Conservation (phyloP, 2,888 invertebrate genomes). For the Cephus pulcher region DNA sequence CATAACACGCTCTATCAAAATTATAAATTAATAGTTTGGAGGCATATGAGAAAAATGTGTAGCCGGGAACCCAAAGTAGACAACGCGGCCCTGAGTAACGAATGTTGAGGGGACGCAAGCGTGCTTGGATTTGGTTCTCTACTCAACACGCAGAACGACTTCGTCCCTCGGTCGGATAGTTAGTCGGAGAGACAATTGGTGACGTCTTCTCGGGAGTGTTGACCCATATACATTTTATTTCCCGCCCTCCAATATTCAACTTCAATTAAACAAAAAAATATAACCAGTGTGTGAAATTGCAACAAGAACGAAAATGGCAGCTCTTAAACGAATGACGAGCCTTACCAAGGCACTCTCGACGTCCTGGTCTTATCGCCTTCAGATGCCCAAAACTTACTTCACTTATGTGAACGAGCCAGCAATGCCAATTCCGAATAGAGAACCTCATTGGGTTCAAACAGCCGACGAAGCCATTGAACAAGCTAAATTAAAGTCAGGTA, state of each 20-base stretch:
- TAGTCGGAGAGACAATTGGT: not conserved
- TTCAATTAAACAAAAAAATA: not conserved
- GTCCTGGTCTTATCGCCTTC: slow-evolving; percentile 32
- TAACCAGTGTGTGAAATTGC: not conserved
- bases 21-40: not conserved
- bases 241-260: slow-evolving; percentile 10
- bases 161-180: not conserved
- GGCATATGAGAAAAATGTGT: not conserved
- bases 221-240: slow-evolving; percentile 23
- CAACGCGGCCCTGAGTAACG: not conserved
- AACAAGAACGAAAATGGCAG: slow-evolving; percentile 45
- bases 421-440: slow-evolving; percentile 79
- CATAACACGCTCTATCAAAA: not conserved
- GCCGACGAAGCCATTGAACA: slow-evolving; percentile 83
- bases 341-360: slow-evolving; percentile 47
- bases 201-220: slow-evolving; percentile 13
- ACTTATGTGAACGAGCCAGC: slow-evolving; percentile 85
- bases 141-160: not conserved
- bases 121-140: not conserved
- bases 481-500: slow-evolving; percentile 81
- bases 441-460: slow-evolving; percentile 76
- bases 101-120: not conserved
- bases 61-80: not conserved
- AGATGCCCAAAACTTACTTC: slow-evolving; percentile 73
- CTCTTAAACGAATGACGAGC: slow-evolving; percentile 50